Conservation (phyloP, 2,113 vertebrate genomes). For the Mugil cephalus region DNA sequence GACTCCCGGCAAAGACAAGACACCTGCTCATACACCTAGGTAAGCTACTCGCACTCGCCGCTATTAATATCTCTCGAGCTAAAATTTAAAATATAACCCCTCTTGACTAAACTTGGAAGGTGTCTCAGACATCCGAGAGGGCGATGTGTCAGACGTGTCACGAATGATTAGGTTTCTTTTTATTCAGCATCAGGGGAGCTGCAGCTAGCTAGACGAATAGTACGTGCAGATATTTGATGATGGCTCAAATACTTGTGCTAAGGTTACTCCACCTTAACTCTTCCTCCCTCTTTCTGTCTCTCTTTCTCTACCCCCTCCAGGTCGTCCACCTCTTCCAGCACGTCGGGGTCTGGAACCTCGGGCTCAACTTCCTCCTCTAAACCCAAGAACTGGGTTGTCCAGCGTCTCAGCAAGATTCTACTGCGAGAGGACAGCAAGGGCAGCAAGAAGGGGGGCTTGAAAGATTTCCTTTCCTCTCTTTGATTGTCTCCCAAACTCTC, state of each 20-base stretch:
- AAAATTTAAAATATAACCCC: neutral
- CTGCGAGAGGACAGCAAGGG: constrained; percentile 84
- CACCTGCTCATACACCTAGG: constrained; percentile 68
- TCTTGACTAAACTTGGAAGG: constrained; percentile 11
- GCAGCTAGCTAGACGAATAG: neutral
- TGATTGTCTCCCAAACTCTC: constrained; percentile 69
- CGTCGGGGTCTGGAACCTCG: constrained; percentile 59
- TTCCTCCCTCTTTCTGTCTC: neutral
- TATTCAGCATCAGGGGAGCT: constrained; percentile 36
- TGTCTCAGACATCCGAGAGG: constrained; percentile 7
- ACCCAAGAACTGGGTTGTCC: constrained; percentile 87
- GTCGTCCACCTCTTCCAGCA: constrained; percentile 70
- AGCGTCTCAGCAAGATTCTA: constrained; percentile 91
- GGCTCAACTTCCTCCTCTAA: constrained; percentile 69
- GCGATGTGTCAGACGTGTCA: constrained; percentile 11
- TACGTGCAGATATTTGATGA: constrained; percentile 18
- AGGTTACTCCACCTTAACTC: constrained; percentile 22
- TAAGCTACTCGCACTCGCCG: constrained; percentile 34
- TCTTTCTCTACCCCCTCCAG: constrained; percentile 43
- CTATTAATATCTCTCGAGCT: constrained; percentile 29
- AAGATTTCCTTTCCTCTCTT: constrained; percentile 91
- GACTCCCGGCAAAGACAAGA: constrained; percentile 67
- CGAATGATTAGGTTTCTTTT: constrained; percentile 36
- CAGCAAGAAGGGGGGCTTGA: constrained; percentile 87
- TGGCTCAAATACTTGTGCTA: constrained; percentile 31